These are phyloP conservation scores for Microplitis mediator DNA, from an alignment of 1,140 invertebrate genomes.

Conservation along the genomic window DNA sequence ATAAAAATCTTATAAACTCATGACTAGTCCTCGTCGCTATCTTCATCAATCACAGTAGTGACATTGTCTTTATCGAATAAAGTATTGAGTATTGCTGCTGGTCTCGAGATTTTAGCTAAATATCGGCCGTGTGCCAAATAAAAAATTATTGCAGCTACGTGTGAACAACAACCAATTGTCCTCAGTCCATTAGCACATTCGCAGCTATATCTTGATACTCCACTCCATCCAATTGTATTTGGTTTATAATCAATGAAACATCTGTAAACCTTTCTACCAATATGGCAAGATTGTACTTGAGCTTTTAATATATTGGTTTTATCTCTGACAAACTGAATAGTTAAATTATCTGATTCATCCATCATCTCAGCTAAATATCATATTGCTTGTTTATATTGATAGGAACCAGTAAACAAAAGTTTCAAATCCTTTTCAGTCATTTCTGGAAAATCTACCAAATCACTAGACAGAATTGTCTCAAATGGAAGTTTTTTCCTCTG, in stretches of 20 bases:
- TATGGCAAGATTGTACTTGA: constrained; percentile 33
- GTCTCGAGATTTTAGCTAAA: constrained; percentile 29
- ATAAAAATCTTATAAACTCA: too few species aligned
- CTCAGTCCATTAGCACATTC: too few species aligned
- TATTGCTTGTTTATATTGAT: constrained; percentile 29
- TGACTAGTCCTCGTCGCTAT: constrained; percentile 12
- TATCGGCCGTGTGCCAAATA: constrained; percentile 32
- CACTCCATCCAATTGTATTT: too few species aligned
- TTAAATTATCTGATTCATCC: too few species aligned
- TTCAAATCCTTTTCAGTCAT: not conserved
- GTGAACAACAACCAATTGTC: constrained; percentile 3
- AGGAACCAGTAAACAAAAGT: constrained; percentile 31
- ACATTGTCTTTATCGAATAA: not conserved
- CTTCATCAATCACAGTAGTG: constrained; percentile 19
- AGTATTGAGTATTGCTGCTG: constrained; percentile 20
- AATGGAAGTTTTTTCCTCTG: too few species aligned
- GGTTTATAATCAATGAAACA: too few species aligned
- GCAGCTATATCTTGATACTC: too few species aligned
- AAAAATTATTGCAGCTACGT: constrained; percentile 33
- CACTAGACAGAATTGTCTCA: too few species aligned
- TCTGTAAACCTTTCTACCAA: constrained; percentile 22
- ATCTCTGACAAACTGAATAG: constrained; percentile 1
- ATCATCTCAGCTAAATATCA: constrained; percentile 36
- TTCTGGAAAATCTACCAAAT: too few species aligned
- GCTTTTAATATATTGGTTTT: constrained; percentile 24